Conservation (phyloP, 2,888 invertebrate genomes). For the Mythimna impura region DNA sequence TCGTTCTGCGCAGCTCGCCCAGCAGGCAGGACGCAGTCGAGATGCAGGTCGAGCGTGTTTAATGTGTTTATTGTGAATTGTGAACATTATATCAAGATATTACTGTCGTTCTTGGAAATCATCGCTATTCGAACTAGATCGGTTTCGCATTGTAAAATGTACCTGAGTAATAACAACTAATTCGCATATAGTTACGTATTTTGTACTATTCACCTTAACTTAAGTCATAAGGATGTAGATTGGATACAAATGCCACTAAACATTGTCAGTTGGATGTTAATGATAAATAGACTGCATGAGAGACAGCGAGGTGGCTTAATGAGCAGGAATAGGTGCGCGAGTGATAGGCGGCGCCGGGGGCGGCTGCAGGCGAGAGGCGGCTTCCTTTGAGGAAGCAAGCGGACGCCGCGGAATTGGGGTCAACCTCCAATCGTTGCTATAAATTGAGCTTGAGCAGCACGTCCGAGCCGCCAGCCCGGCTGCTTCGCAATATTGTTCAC, state of each 20-base stretch:
- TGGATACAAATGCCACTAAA: background rate
- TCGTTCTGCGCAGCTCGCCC: background rate
- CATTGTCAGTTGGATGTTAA: background rate
- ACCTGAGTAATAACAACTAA: background rate
- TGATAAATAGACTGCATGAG: background rate
- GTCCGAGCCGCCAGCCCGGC: slow-evolving; percentile 1
- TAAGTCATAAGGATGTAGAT: background rate
- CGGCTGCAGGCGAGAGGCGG: slow-evolving; percentile 35
- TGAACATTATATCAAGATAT: slow-evolving; percentile 16
- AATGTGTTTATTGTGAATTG: slow-evolving; percentile 16
- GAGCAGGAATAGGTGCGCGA: background rate
- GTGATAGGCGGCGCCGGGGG: slow-evolving; percentile 20
- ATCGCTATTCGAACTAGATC: slow-evolving; percentile 1
- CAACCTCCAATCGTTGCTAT: slow-evolving; percentile 57
- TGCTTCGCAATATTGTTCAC: slow-evolving; percentile 20
- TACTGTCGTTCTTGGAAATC: slow-evolving; percentile 14
- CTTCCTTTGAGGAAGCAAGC: slow-evolving; percentile 58
- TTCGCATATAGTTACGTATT: background rate
- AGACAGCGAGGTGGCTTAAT: slow-evolving; percentile 1
- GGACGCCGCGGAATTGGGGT: slow-evolving; percentile 52
- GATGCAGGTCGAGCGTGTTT: slow-evolving; percentile 1
- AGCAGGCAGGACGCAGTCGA: no score
- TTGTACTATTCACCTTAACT: background rate
- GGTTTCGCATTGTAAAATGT: slow-evolving; percentile 6
- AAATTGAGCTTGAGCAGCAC: slow-evolving; percentile 35